Percentiles rank a stretch among this genome's conserved stretches.
These are phyloP conservation scores for Dasysyrphus tricinctus DNA, from an alignment of 2,888 invertebrate species.

Conservation along the genomic window DNA sequence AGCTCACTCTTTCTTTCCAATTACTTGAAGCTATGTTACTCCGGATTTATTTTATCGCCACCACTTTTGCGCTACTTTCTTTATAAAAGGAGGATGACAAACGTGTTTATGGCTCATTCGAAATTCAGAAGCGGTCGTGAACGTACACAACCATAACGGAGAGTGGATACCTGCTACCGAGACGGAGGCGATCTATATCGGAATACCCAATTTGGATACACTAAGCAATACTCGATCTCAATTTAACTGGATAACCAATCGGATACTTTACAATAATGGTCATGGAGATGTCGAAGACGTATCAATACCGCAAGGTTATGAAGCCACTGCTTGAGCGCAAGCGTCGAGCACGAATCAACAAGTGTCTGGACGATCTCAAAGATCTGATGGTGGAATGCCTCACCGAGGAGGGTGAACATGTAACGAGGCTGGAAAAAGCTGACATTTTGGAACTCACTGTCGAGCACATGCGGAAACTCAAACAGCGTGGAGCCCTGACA, in stretches of 20 bases:
- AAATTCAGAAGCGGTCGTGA: slow-evolving; percentile 79
- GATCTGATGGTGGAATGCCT: slow-evolving; percentile 90
- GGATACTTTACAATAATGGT: slow-evolving; percentile 78
- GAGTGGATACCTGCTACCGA: slow-evolving; percentile 32
- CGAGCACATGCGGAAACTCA: slow-evolving; percentile 91
- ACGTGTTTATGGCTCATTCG: slow-evolving; percentile 83
- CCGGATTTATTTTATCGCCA: slow-evolving; percentile 65
- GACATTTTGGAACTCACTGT: slow-evolving; percentile 94
- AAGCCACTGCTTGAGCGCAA: slow-evolving; percentile 96
- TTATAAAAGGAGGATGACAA: slow-evolving; percentile 82
- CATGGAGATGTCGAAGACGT: slow-evolving; percentile 91
- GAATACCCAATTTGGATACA: slow-evolving; percentile 64
- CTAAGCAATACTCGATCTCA: slow-evolving; percentile 48
- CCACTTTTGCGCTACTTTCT: slow-evolving; percentile 67
- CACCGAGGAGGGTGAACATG: slow-evolving; percentile 93
- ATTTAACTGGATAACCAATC: slow-evolving; percentile 51
- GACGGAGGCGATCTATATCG: slow-evolving; percentile 72
- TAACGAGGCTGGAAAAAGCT: slow-evolving; percentile 93
- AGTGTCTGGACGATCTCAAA: slow-evolving; percentile 94
- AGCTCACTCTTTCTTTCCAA: slow-evolving; percentile 39
- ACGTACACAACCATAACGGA: slow-evolving; percentile 66
- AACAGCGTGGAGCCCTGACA: slow-evolving; percentile 90
- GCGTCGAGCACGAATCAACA: slow-evolving; percentile 94
- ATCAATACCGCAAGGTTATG: slow-evolving; percentile 97
- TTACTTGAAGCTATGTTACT: slow-evolving; percentile 49